Conservation (phyloP, 1,140 invertebrate genomes). For the Hylaeus anthracinus region DNA sequence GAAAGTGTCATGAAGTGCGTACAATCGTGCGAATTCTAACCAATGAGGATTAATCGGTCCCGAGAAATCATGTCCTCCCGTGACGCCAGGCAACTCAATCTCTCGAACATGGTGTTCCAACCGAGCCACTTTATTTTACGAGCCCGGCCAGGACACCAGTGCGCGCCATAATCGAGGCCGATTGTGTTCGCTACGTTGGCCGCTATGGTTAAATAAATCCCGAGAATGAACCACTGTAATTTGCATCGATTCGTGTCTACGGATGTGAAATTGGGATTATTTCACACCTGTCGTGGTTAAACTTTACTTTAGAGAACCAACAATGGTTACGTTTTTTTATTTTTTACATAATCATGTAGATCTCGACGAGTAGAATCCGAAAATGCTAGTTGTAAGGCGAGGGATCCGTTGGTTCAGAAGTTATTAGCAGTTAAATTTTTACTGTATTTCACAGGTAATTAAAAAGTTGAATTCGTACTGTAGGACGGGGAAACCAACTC, state of each 20-base stretch:
- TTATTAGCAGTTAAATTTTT: no score
- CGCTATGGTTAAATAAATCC: constrained; percentile 26
- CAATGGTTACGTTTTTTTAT: no score
- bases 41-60: constrained; percentile 51
- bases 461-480: no score
- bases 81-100: constrained; percentile 38
- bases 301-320: no score
- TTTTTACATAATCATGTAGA: no score
- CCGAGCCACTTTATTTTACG: constrained; percentile 46
- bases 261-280: background rate
- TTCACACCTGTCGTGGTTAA: background rate
- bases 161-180: constrained; percentile 30
- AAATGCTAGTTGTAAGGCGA: no score
- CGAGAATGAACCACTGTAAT: constrained; percentile 24
- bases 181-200: constrained; percentile 29
- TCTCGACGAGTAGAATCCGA: no score
- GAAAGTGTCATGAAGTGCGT: background rate
- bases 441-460: no score
- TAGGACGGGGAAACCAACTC: no score
- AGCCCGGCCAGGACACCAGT: constrained; percentile 19
- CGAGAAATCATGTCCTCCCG: constrained; percentile 29
- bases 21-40: constrained; percentile 15
- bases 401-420: no score
- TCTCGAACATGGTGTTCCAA: constrained; percentile 31
- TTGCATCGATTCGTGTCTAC: background rate